These are phyloP conservation scores for Platyscapa corneri DNA, from an alignment of 1,140 invertebrate genomes.

Conservation along the genomic window DNA sequence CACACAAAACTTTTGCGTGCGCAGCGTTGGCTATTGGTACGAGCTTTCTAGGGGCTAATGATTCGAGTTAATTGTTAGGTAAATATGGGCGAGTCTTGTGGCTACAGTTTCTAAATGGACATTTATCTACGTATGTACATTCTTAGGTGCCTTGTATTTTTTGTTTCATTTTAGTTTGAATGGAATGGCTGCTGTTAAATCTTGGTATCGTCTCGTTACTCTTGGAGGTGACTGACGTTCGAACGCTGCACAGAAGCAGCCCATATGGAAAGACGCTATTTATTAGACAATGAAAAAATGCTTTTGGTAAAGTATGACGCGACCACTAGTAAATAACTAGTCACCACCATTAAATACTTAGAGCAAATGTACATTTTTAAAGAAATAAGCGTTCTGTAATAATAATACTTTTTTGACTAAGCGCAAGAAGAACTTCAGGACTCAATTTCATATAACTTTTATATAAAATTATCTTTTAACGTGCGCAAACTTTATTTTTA, in stretches of 20 bases:
- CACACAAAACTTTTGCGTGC: too few species aligned
- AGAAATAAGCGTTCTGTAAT: too few species aligned
- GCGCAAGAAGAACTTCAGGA: too few species aligned
- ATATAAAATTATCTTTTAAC: too few species aligned
- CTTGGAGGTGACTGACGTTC: background rate
- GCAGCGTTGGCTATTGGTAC: conserved; percentile 41
- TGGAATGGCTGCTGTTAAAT: background rate
- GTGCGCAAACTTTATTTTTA: too few species aligned
- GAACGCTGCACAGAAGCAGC: background rate
- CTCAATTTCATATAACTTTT: too few species aligned
- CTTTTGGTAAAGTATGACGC: too few species aligned
- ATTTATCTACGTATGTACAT: background rate
- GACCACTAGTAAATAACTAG: too few species aligned
- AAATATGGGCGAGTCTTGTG: conserved; percentile 70
- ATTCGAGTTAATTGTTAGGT: conserved; percentile 74
- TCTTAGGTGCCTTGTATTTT: background rate
- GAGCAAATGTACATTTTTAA: too few species aligned
- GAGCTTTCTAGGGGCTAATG: conserved; percentile 67
- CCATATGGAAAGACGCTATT: background rate
- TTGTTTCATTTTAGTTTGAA: background rate
- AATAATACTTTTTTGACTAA: too few species aligned
- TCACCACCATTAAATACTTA: too few species aligned
- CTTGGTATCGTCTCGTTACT: background rate
- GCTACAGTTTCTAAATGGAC: background rate
- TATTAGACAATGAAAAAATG: too few species aligned